Evolutionary conservation across 37 sponge, comb jelly and placozoan species (phyloP), one percentile per base, ranked within the genome.

Genomic region (Theonella swinhoei): DNA sequence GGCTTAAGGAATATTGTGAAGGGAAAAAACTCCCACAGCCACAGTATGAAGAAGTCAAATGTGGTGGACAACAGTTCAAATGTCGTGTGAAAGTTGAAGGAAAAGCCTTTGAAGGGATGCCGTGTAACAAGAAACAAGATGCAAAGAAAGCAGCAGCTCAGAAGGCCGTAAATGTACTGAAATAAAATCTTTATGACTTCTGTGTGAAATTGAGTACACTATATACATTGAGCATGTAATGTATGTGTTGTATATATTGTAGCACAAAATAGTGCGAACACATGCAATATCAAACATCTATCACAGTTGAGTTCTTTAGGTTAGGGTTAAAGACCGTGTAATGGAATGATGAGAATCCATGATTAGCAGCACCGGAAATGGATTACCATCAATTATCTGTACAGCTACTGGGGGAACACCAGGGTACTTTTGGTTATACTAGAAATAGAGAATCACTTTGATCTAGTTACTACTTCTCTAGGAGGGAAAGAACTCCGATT

Each of bases 311-410:
- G 22, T 76, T 90, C 32, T 69, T 78, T 31, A 90, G 79, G 26
- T n/a, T 69, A 67, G 86, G 94, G 60, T 90, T 94, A 62, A 90
- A 94, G 7, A 90, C 88, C 34, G 91, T 88, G 82, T 78, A 90
- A 0, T 60, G 54, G 76, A 90, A 90, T 1, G 81, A 76, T 25
- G 33, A 42, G 35, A 81, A 80, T 17, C 88, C 85, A 33, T 72
- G 70, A 9, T 37, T 31, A 30, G 88, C 82, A 30, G 85, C 91
- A 42, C 88, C 90, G 80, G 75, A 24, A 11, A 47, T 0, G n/a
- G n/a, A n/a, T n/a, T n/a, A n/a, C n/a, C n/a, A n/a, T n/a, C n/a
- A n/a, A n/a, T n/a, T n/a, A n/a, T n/a, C n/a, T n/a, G n/a, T n/a
- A n/a, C n/a, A n/a, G n/a, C n/a, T n/a, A n/a, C n/a, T n/a, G n/a